phyloP scores from a whole-genome alignment of 2,113 vertebrate genomes.

The Larimichthys polyactis region DNA sequence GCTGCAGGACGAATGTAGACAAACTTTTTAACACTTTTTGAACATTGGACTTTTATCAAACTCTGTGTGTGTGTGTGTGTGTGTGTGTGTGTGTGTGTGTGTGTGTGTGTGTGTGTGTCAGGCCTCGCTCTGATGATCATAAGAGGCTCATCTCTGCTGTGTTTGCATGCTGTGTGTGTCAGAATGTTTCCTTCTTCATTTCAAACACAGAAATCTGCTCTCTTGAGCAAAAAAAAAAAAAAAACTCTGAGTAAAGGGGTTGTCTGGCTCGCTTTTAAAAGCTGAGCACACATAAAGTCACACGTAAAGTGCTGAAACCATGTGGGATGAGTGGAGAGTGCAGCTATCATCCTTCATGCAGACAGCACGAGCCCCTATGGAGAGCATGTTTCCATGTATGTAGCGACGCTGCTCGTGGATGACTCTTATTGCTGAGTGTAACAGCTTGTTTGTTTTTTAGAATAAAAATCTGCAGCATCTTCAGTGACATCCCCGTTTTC shows the following conservation, averaged over 20 bases:
- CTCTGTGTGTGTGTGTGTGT: slow-evolving; percentile 10
- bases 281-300: slow-evolving; percentile 70
- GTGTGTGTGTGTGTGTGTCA: neutral
- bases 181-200: no score
- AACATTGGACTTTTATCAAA: slow-evolving; percentile 6
- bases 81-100: slow-evolving; percentile 4
- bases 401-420: slow-evolving; percentile 29
- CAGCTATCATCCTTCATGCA: slow-evolving; percentile 71
- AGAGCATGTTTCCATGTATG: slow-evolving; percentile 61
- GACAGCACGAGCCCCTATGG: slow-evolving; percentile 62
- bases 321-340: slow-evolving; percentile 69
- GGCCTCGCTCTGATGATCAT: neutral
- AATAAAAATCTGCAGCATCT: slow-evolving; percentile 21
- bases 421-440: slow-evolving; percentile 62
- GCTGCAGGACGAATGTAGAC: neutral
- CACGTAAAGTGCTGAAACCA: slow-evolving; percentile 69
- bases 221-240: slow-evolving; percentile 3
- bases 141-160: neutral
- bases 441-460: slow-evolving; percentile 21
- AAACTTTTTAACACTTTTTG: neutral
- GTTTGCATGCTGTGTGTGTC: neutral
- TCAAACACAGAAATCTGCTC: neutral
- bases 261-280: slow-evolving; percentile 58
- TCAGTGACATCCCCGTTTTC: neutral
- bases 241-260: slow-evolving; percentile 15